Base-by-base conservation (phyloP, 2,888 invertebrate genomes). In the Nymphalis urticae region DNA sequence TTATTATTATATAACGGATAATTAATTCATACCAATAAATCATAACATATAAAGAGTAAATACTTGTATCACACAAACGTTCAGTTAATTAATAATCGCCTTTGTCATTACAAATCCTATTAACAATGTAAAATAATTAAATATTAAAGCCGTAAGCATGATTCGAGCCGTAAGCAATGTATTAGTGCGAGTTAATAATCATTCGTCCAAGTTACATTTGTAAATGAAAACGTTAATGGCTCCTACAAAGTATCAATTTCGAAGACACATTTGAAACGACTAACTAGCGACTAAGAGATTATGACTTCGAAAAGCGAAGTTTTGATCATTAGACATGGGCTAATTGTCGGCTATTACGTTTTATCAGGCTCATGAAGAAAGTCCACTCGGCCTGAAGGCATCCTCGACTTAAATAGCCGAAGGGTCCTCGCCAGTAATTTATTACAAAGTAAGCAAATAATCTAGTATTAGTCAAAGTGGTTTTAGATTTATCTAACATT, bases 301-400 rank as follows among this genome's bases (percentile, higher is more conserved):
- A 70, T 66, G 62, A 61, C 66, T 36, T 53, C 13, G 60, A 53
- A 66, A 62, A 58, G 68, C 64, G 64, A 32, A 66, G 61, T 71
- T 68, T 62, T 59, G 69, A 71, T 66, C 66, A 71, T 71, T 69
- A 71, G 69, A 48, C 47, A 60, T 54, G 63, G 54, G n/a, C 66
- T 71, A 69, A 69, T 63, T 64, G 66, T 69, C 36, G 64, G 27
- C 56, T 51, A 71, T 69, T 61, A 69, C 24, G 42, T 63, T 71
- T 69, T 69, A 66, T 71, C 51, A 66, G 69, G 63, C 63, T 53
- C 66, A 56, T 48, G 50, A 69, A 66, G 64, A 66, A 67, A 67
- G 66, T 66, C 48, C 42, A 19, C 36, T 24, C 7, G 42, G 42
- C 66, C 61, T 48, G 48, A 19, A 61, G 61, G 48, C 48, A 27